Evolutionary conservation across 2,888 invertebrate genomes (phyloP), one percentile per base, ranked within the genome.

Genomic region (Artemia sinica): DNA sequence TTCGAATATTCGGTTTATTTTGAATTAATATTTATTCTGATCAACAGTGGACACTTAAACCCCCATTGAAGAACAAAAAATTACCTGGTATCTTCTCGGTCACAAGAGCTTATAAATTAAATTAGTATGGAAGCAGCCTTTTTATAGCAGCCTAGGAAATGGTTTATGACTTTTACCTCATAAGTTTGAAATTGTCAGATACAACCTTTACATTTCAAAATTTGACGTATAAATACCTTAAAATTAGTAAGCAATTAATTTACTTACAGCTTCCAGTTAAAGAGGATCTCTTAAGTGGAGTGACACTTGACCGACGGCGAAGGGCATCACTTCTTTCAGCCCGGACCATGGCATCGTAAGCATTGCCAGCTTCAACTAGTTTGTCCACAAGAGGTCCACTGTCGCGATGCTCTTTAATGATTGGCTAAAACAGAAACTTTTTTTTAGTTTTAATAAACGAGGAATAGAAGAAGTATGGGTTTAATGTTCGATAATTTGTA

Each of bases 381-480:
- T 89, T 91, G 74, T 94, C 94, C 65, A 96, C 87, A 50, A 87
- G 91, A 13, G 83, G 81, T 0, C 84, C 86, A 78, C 86, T 93
- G 75, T 92, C 91, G 69, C 90, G 84, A 78, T 93, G 90, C 75
- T 94, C 93, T 77, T 91, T 91, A 14, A 86, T 80, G 67, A 96
- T 82, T 0, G 94, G 93, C 77, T 82, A 74, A 8, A 73, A 74
- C 68, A 66, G 66, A 69, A 48, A 70, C 14, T n/a, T 58, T 58
- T 18, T n/a, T 58, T 65, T 67, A 48, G n/a, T 41, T 50, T 14
- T 18, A n/a, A 13, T 18, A 41, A 65, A 67, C 2, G 41, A 68
- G 67, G 65, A 11, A 13, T 13, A 18, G 11, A n/a, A 41, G 18
- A 48, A 48, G 18, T 13, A 28, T 28, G 14, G n/a, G 41, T 28